Conservation (phyloP, 2,888 invertebrate species). For the Agonopterix heracliana region DNA sequence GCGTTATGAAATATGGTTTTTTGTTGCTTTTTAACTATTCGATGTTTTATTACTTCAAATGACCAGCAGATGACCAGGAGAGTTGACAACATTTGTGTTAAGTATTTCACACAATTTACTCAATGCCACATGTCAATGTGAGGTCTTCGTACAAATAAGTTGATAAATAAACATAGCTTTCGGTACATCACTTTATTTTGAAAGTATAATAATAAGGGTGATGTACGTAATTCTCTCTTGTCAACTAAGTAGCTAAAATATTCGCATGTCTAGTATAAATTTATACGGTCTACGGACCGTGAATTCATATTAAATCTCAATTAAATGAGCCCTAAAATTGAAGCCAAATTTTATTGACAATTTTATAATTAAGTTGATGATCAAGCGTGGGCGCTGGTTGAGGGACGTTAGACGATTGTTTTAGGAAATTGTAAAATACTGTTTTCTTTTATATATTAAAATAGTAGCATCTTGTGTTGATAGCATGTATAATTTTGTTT, state of each 20-base stretch:
- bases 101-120: too few relatives aligned
- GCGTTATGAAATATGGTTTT: conserved; percentile 31
- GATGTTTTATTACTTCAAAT: conserved; percentile 11
- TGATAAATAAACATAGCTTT: too few relatives aligned
- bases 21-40: conserved; percentile 48
- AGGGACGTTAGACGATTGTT: conserved; percentile 44
- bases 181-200: too few relatives aligned
- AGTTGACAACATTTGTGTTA: background rate
- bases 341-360: conserved; percentile 61
- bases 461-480: conserved; percentile 65
- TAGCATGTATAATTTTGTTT: conserved; percentile 72
- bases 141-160: too few relatives aligned
- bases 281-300: too few relatives aligned
- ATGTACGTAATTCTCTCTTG: too few relatives aligned
- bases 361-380: conserved; percentile 41
- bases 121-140: too few relatives aligned
- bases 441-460: conserved; percentile 49
- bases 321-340: conserved; percentile 52
- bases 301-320: conserved; percentile 1
- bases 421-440: conserved; percentile 71
- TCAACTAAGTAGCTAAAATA: too few relatives aligned
- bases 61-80: too few relatives aligned
- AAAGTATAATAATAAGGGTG: too few relatives aligned
- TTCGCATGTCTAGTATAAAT: too few relatives aligned
- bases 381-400: conserved; percentile 43